Percentiles rank a stretch among this genome's conserved stretches.
phyloP scores from a whole-genome alignment of 2,797 vertebrate species.

The Saxicola maurus region DNA sequence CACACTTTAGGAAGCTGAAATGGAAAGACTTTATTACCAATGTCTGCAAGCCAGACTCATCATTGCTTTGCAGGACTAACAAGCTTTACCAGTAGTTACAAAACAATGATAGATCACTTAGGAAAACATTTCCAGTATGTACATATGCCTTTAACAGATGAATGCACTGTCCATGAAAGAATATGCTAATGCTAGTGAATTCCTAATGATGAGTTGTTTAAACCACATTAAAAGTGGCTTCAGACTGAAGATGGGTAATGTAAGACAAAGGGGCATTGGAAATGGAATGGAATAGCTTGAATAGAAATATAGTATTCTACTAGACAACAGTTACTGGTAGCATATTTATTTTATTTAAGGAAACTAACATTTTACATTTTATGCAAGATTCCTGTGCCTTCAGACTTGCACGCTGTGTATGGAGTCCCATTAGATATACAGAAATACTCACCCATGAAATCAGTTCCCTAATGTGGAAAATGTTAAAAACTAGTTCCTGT shows the following conservation, averaged over 20 bases:
- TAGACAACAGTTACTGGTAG: not conserved
- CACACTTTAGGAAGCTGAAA: not conserved
- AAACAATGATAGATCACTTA: not conserved
- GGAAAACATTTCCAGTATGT: not conserved
- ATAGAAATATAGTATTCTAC: not conserved
- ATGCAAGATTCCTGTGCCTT: not conserved
- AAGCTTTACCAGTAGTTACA: not conserved
- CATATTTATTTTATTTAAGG: not conserved
- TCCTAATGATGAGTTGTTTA: not conserved
- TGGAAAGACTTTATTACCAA: not conserved
- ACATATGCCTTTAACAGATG: not conserved
- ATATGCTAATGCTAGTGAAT: not conserved
- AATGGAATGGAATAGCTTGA: not conserved
- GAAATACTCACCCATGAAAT: not conserved
- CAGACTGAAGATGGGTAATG: not conserved
- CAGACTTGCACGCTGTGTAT: not conserved
- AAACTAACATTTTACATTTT: not conserved
- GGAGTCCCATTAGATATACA: not conserved
- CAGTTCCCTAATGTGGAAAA: not conserved
- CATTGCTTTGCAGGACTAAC: not conserved
- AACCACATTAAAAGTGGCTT: not conserved
- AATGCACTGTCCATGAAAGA: not conserved
- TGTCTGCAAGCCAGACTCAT: not conserved
- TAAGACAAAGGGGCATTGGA: not conserved
- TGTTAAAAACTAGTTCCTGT: not conserved